Base-by-base conservation (phyloP, 2,888 invertebrate species). In the Caenorhabditis uteleia region DNA sequence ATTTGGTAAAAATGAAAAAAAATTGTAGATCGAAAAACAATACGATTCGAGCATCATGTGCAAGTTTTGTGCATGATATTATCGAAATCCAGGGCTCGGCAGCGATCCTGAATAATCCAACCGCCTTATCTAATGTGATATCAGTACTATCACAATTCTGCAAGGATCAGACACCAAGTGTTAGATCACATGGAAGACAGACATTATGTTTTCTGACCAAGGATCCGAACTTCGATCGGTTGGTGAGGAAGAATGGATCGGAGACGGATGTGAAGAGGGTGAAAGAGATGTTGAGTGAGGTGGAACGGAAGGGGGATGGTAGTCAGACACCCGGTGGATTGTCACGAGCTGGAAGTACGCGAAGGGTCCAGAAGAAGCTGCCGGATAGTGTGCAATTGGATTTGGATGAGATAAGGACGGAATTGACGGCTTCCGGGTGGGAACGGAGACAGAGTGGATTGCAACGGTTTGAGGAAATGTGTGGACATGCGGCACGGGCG, bases 1-100 rank as follows among this genome's bases (percentile, higher is more conserved):
- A 39, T 39, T 12, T 18, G 10, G 8, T 39, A 18, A 23, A 20
- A 21, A 44, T 12, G n/a, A 0, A 29, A 12, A 16, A 14, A 14
- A 16, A 1, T 51, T 68, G 20, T 73, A 87, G 86, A 42, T 94
- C 95, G 84, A 91, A 92, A 74, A 94, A 93, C 83, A 90, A 91
- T 0, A 87, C 91, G 5, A 93, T 95, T 4, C 88, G 94, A 26
- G 90, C 91, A 42, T 89, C 92, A 7, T 89, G 92, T 0, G 90
- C 92, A 1, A 89, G 43, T 7, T 69, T 69, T 20, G 65, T 72
- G 2, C 90, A 79, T 88, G 93, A 50, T 84, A 95, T 49, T 88
- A 89, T 40, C 87, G 88, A 48, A 85, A 92, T 26, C 89, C 90
- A 42, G 89, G 89, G 77, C 88, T 89, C 57, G 85, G 90, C 72